Base-by-base conservation (phyloP, 1,140 invertebrate species). In the Saccostrea echinata region DNA sequence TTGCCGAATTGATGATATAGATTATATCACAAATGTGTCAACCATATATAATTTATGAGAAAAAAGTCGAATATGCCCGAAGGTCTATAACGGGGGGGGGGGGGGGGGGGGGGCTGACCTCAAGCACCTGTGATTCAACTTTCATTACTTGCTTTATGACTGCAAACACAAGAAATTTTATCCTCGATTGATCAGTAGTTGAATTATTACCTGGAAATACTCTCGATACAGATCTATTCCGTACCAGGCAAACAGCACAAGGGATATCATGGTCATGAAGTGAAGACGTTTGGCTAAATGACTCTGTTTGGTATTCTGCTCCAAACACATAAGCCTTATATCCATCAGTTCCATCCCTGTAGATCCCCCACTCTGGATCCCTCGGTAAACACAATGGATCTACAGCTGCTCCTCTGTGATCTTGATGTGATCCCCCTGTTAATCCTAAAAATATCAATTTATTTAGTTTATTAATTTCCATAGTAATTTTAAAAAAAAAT, bases 331-430 rank as follows among this genome's bases (percentile, higher is more conserved):
- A 43, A 80, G 24, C 76, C 18, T 30, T 80, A 8, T 30, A 0
- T 30, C 30, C 30, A 43, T 80, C 76, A 30, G 35, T 30, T 4
- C 24, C 76, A 30, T 80, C 76, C 11, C 76, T 33, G 76, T 80
- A 43, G 76, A 12, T 30, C 30, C 76, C 71, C 76, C 35, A 80
- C 30, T 80, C 76, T 30, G 27, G 76, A 21, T 80, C 18, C 4
- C 76, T 33, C n/a, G 76, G 57, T 64, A 64, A 64, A 21, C 57
- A 64, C 21, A 64, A 18, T n/a, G 57, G 57, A n/a, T 64, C 57
- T n/a, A 64, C 57, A n/a, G 57, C 57, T 64, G 57, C 21, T 24
- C 57, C 57, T 1, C 16, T 64, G 18, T 64, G 57, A 64, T 21
- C 8, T n/a, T 21, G 18, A 18, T 21, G 57, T 21, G 57, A 64